Evolutionary conservation across 2,888 invertebrate species (phyloP), one percentile per base, ranked within the genome.

Genomic region (Acleris emargana): DNA sequence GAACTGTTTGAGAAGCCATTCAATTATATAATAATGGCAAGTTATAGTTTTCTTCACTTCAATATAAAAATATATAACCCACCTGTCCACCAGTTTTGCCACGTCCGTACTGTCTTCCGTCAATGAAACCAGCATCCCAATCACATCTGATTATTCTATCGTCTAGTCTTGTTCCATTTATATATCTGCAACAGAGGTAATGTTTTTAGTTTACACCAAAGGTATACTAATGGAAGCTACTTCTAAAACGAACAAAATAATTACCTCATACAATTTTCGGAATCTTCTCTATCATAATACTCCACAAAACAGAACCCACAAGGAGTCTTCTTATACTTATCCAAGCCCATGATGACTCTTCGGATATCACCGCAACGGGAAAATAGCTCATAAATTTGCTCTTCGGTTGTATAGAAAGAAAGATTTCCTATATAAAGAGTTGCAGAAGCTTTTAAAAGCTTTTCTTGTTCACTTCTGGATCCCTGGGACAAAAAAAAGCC

Each of bases 271-370:
- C 97, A 96, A 73, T 95, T 93, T 84, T 97, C 97, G 2, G 96
- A 94, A 84, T 97, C 97, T 0, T 77, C 76, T 75, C 97, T 93
- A 20, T 88, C 88, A 79, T 97, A 97, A 88, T 97, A 99, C 93
- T 99, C 99, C 2, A 99, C 96, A 89, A 99, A 99, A 86, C 99
- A 99, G 87, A 99, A 99, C 2, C 99, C 99, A 92, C 99, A 99
- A 0, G 99, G 99, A 0, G 99, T 99, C 87, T 99, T 99, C 80
- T 97, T 98, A 83, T 97, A 97, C 83, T 99, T 98, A 85, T 99
- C 99, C 72, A 99, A 91, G 0, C 99, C 99, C 99, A 99, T 99
- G 50, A 99, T 95, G 52, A 99, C 97, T 75, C 97, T 93, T 71
- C 98, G 95, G 45, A 99, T 96, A 83, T 99, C 99, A 1, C 99